Base-by-base conservation (phyloP, 2,888 invertebrate genomes). In the Lasioglossum villosulum region DNA sequence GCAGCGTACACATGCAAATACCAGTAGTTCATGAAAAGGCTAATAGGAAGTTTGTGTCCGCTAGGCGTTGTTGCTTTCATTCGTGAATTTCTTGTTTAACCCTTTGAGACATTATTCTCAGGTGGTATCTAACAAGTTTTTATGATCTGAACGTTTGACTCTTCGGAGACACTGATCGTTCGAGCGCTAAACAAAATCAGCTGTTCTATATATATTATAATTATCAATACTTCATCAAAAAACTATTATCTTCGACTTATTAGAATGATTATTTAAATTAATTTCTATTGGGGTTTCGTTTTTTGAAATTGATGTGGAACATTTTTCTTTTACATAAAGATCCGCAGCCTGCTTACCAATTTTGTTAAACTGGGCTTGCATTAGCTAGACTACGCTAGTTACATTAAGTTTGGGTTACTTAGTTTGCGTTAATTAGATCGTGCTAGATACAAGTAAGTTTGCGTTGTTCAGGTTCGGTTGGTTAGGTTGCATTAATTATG, bases 401-500 rank as follows among this genome's bases (percentile, higher is more conserved):
- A 30, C 34, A 19, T 63, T 30, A 63, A 34, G 63, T 63, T 63
- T 16, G 30, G 72, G 66, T 73, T 82, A 66, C 72, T 34, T 12
- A 72, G 14, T 72, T 73, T 39, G 19, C 63, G 63, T 34, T 30
- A 63, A 63, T 63, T 63, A 63, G 30, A 19, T 30, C 34, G 30
- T 63, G 63, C 34, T 63, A 8, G 30, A 34, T 63, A 6, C 30
- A 63, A 63, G 30, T 30, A 34, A 63, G 63, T 63, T 63, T 19
- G 34, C 63, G 63, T 34, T 63, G 63, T 63, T 63, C 63, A 6
- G 63, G 63, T 19, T 16, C 19, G 30, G 30, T 30, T 63, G 30
- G 63, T 30, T 63, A 30, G 63, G 30, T 3, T 19, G 63, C 63
- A 19, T 30, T 63, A 63, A 63, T 63, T 63, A 30, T 23, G 19